phyloP scores from a whole-genome alignment of 1,140 invertebrate genomes.

The Himalopsyche phryganea region DNA sequence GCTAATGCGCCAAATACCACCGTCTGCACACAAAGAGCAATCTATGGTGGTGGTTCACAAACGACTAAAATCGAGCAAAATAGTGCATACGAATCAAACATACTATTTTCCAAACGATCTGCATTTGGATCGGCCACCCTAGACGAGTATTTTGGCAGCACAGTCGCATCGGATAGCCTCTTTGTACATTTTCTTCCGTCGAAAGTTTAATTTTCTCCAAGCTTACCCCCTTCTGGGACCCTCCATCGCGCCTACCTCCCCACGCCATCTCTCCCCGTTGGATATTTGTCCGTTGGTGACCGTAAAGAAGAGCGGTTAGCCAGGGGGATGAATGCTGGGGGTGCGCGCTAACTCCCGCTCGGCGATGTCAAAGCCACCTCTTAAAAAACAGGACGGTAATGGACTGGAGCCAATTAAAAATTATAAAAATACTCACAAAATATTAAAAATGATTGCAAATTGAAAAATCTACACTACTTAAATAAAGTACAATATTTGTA shows the following conservation, averaged over 20 bases:
- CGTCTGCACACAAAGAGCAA: no score
- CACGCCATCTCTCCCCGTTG: not conserved
- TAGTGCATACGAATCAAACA: no score
- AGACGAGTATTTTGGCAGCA: not conserved
- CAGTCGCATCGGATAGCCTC: not conserved
- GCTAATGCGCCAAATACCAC: no score
- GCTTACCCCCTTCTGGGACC: not conserved
- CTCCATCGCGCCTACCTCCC: no score
- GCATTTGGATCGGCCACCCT: no score
- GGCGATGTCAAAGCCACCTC: not conserved
- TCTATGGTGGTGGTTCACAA: no score
- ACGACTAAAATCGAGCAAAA: no score
- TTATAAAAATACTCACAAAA: not conserved
- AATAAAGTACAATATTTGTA: no score
- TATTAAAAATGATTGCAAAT: no score
- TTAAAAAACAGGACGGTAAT: not conserved
- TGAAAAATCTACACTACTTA: no score
- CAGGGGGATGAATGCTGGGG: slow-evolving; percentile 12
- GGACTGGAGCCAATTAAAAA: not conserved
- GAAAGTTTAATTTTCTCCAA: slow-evolving; percentile 28
- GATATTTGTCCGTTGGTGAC: slow-evolving; percentile 25
- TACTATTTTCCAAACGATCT: no score
- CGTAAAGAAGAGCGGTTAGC: slow-evolving; percentile 22
- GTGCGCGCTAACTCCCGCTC: not conserved
- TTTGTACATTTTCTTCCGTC: slow-evolving; percentile 22